Conservation (phyloP, 2,888 invertebrate genomes). For the Torymus texanus region DNA sequence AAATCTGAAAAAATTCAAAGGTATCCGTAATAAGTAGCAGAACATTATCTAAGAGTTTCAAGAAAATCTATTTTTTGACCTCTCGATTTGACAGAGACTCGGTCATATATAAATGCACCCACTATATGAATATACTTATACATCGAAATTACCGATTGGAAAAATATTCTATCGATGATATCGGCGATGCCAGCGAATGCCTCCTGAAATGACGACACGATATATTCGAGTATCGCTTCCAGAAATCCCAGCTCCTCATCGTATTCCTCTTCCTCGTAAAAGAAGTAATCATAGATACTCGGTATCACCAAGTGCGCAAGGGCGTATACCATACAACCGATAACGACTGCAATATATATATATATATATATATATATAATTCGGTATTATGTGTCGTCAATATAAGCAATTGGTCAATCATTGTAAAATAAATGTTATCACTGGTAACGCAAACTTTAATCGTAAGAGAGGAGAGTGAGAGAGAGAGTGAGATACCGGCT, state of each 20-base stretch:
- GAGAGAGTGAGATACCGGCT: constrained; percentile 60
- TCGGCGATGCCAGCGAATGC: constrained; percentile 66
- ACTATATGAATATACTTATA: too few relatives aligned
- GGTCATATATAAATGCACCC: too few relatives aligned
- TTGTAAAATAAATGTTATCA: neutral
- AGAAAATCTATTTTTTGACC: too few relatives aligned
- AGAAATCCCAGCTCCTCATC: constrained; percentile 66
- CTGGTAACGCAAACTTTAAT: constrained; percentile 1
- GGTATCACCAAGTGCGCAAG: constrained; percentile 63
- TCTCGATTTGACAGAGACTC: too few relatives aligned
- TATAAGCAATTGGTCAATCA: neutral
- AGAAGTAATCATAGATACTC: constrained; percentile 66
- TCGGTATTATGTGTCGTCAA: neutral
- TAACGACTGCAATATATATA: constrained; percentile 62
- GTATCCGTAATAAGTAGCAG: too few relatives aligned
- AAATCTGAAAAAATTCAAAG: too few relatives aligned
- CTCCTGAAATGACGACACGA: constrained; percentile 67
- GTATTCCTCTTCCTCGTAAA: constrained; percentile 65
- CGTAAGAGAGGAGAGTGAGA: too few relatives aligned
- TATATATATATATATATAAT: neutral
- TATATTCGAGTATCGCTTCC: constrained; percentile 65
- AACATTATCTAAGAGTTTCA: too few relatives aligned
- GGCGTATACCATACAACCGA: constrained; percentile 66
- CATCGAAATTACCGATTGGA: constrained; percentile 65
- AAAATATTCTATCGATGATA: constrained; percentile 62